These are phyloP conservation scores for Chloromyia formosa DNA, from an alignment of 2,888 invertebrate species.

Conservation along the genomic window DNA sequence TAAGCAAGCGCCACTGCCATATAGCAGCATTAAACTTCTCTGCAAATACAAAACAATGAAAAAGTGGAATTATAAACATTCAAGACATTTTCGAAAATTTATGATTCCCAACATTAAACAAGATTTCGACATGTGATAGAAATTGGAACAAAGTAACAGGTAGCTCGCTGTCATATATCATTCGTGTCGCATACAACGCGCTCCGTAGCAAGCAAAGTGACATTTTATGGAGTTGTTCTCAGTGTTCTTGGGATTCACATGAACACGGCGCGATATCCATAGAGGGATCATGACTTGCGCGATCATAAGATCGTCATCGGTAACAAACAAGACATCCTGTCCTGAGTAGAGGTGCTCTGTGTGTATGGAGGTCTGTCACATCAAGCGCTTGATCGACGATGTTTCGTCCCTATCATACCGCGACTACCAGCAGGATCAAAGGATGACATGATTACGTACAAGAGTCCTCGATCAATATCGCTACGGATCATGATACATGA, in stretches of 20 bases:
- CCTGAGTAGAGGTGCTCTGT: neutral
- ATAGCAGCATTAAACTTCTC: slow-evolving; percentile 6
- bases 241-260: slow-evolving; percentile 13
- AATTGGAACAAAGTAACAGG: slow-evolving; percentile 38
- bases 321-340: slow-evolving; percentile 14
- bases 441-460: slow-evolving; percentile 23
- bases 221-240: slow-evolving; percentile 36
- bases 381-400: slow-evolving; percentile 28
- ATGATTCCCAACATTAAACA: slow-evolving; percentile 26
- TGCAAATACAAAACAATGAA: neutral
- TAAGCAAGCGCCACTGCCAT: too few relatives aligned
- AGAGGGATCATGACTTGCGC: slow-evolving; percentile 37
- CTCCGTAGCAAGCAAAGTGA: slow-evolving; percentile 32
- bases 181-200: slow-evolving; percentile 5
- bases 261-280: neutral
- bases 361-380: slow-evolving; percentile 30
- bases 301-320: slow-evolving; percentile 34
- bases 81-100: slow-evolving; percentile 36
- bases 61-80: slow-evolving; percentile 3
- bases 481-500: slow-evolving; percentile 31
- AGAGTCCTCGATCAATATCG: slow-evolving; percentile 31
- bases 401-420: slow-evolving; percentile 6
- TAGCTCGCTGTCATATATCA: slow-evolving; percentile 39
- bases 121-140: slow-evolving; percentile 37
- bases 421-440: slow-evolving; percentile 40